Base-by-base conservation (phyloP, 2,797 vertebrate genomes). In the Sarcoramphus papa region DNA sequence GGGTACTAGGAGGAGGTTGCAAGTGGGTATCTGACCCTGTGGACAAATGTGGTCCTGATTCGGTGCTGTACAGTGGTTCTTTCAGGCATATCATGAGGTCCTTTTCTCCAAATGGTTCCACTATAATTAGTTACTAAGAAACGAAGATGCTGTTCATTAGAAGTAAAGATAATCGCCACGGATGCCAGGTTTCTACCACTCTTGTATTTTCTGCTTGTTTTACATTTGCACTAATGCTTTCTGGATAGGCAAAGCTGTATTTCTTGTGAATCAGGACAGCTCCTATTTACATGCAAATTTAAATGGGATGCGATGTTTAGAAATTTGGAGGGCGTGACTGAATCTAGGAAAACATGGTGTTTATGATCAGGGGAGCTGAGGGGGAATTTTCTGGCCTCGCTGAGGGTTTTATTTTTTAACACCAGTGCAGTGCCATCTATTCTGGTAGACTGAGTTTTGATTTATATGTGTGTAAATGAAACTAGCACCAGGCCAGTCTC, bases 381-480 rank as follows among this genome's bases (percentile, higher is more conserved):
- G 37, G 35, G n/a, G 25, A 79, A 48, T 87, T 91, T 95, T 87
- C 81, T 91, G 87, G 72, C 73, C 73, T 88, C 5, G 2, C n/a
- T 62, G 54, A 77, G 56, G 78, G 41, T 93, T 91, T 94, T 94
- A 22, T 88, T 72, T 94, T 92, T 92, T 96, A 92, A 81, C n/a
- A 63, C 64, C 48, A 62, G 65, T 27, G 23, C 70, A 67, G 54
- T 87, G 67, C 76, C 82, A 78, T 91, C 91, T 72, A 90, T 96
- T 94, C 79, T 10, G 5, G 87, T 84, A 92, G 81, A 72, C 65
- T 63, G 82, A 72, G 23, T 88, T 94, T 93, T 95, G 93, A 96
- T 97, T 97, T 94, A 95, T 92, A 9, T 17, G 12, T 60, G 76
- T 79, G 65, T 84, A 93, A 91, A 94, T 84, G 92, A 96, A 96